These are phyloP conservation scores for Halocynthia aurantium DNA, from an alignment of 23 tunicate genomes.

Conservation along the genomic window DNA sequence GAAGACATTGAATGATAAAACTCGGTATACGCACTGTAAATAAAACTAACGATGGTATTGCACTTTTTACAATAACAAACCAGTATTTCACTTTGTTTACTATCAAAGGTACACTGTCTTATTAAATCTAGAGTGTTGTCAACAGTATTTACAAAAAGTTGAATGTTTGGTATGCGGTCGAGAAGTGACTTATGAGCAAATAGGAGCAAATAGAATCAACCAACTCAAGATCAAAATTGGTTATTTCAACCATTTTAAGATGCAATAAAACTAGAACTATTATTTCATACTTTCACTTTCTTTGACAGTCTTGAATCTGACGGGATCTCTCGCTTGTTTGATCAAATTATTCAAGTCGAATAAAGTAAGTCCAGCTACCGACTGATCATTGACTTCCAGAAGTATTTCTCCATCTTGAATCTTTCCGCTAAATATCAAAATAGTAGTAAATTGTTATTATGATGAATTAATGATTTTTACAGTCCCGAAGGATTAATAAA, in stretches of 20 bases:
- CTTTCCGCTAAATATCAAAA: conserved; percentile 55
- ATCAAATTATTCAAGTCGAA: conserved; percentile 88
- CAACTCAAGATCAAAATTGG: no score
- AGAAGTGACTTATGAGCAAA: not conserved
- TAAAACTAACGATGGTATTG: no score
- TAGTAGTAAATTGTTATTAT: not conserved
- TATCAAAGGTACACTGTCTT: no score
- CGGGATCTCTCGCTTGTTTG: conserved; percentile 85
- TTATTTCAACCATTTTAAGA: no score
- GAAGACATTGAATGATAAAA: no score
- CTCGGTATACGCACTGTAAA: no score
- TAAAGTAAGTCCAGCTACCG: conserved; percentile 83
- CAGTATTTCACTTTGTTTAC: no score
- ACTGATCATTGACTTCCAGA: conserved; percentile 94
- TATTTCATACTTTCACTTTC: conserved; percentile 42
- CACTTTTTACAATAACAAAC: no score
- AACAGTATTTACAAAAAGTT: not conserved
- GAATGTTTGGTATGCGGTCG: not conserved
- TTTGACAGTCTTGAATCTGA: conserved; percentile 86
- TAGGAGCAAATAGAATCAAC: no score
- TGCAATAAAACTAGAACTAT: no score
- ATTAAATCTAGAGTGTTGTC: no score
- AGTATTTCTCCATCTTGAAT: conserved; percentile 85
- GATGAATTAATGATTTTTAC: not conserved
- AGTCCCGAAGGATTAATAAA: not conserved